Conservation (phyloP, 2,113 vertebrate genomes). For the Seriola rivoliana region DNA sequence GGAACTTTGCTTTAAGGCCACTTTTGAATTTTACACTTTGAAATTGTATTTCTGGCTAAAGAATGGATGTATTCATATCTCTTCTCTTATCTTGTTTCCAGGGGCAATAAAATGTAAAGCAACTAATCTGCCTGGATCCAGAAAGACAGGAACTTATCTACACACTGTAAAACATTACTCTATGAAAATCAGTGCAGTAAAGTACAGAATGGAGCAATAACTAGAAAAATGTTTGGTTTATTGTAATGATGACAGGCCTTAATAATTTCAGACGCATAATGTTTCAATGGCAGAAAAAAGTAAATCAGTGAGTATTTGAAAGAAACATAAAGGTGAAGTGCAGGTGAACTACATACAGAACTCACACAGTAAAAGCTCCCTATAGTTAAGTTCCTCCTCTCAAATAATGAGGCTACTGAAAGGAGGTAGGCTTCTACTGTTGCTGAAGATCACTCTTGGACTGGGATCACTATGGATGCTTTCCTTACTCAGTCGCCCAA, state of each 20-base stretch:
- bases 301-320: too few relatives aligned
- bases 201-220: background rate
- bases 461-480: constrained; percentile 48
- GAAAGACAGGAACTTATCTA: background rate
- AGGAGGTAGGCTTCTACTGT: accelerated
- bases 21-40: background rate
- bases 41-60: background rate
- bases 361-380: background rate
- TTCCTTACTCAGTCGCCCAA: background rate
- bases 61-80: background rate
- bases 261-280: background rate
- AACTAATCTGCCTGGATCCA: background rate
- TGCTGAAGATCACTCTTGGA: constrained; percentile 1
- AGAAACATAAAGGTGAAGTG: background rate
- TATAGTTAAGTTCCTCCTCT: background rate
- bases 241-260: background rate
- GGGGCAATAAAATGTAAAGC: background rate
- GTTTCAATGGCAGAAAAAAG: too few relatives aligned
- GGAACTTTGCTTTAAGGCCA: background rate
- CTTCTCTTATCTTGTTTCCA: constrained; percentile 18
- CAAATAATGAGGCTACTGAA: constrained; percentile 3
- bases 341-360: background rate
- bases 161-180: too few relatives aligned
- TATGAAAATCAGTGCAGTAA: background rate
- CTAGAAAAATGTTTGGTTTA: background rate